Conservation (phyloP, 2,113 vertebrate species). For the Chaetodon auriga region DNA sequence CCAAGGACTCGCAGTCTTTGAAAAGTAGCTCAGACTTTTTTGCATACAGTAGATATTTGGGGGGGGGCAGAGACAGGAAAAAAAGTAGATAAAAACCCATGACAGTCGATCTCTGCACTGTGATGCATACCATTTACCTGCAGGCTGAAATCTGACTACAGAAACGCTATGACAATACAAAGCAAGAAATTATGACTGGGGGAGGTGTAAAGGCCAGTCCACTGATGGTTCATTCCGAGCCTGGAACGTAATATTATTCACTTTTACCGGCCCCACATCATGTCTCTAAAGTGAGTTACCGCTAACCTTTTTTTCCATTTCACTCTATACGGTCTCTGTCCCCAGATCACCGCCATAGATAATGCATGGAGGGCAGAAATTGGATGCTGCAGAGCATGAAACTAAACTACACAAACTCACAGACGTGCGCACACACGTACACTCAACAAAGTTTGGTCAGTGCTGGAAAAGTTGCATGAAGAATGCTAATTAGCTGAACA, state of each 20-base stretch:
- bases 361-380: constrained; percentile 42
- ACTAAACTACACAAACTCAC: constrained; percentile 52
- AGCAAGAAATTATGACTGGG: background rate
- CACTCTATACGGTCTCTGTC: constrained; percentile 8
- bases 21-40: constrained; percentile 70
- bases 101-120: background rate
- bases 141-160: constrained; percentile 16
- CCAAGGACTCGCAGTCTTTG: constrained; percentile 74
- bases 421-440: constrained; percentile 39
- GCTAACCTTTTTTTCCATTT: constrained; percentile 25
- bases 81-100: background rate
- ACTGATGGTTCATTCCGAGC: background rate
- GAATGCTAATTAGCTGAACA: constrained; percentile 83
- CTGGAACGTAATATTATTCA: background rate
- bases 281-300: background rate
- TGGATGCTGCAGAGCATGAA: constrained; percentile 43
- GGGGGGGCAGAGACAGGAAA: background rate
- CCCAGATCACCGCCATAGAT: constrained; percentile 35
- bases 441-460: constrained; percentile 74
- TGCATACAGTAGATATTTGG: constrained; percentile 25
- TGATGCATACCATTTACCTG: background rate
- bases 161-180: background rate
- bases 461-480: constrained; percentile 79
- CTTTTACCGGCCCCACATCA: background rate
- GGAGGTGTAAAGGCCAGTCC: background rate